These are phyloP conservation scores for Sakesphorus luctuosus DNA, from an alignment of 2,113 vertebrate genomes.

Conservation along the genomic window DNA sequence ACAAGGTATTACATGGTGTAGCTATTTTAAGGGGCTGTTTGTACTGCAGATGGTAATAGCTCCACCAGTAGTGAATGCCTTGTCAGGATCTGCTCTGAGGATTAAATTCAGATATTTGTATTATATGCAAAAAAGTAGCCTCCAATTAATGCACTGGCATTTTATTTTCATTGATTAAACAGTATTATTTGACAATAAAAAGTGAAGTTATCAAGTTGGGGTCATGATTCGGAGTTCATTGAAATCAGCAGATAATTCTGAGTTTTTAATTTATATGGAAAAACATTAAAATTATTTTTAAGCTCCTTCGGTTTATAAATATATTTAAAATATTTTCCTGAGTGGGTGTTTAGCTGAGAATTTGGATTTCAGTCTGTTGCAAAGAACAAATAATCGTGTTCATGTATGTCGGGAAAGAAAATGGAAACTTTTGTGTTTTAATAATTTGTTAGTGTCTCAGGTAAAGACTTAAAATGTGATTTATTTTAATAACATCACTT, in stretches of 20 bases:
- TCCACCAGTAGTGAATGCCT: background rate
- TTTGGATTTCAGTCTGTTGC: background rate
- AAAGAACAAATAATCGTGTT: background rate
- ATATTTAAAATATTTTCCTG: background rate
- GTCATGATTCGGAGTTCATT: background rate
- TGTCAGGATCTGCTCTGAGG: background rate
- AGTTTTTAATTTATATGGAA: background rate
- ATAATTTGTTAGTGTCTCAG: background rate
- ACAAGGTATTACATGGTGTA: background rate
- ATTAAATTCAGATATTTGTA: background rate
- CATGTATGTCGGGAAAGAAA: background rate
- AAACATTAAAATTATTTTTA: background rate
- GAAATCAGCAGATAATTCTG: background rate
- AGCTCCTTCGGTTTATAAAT: accelerated
- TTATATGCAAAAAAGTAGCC: background rate
- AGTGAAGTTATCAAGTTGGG: background rate
- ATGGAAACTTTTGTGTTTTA: background rate
- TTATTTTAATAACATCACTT: constrained; percentile 46
- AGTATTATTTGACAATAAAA: background rate
- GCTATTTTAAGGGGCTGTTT: background rate
- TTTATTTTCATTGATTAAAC: background rate
- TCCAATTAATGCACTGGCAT: background rate
- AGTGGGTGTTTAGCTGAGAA: background rate
- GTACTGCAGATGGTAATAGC: background rate
- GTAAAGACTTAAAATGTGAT: constrained; percentile 4